Evolutionary conservation across 2,113 vertebrate genomes (phyloP).

Genomic region (Eulemur rufifrons): DNA sequence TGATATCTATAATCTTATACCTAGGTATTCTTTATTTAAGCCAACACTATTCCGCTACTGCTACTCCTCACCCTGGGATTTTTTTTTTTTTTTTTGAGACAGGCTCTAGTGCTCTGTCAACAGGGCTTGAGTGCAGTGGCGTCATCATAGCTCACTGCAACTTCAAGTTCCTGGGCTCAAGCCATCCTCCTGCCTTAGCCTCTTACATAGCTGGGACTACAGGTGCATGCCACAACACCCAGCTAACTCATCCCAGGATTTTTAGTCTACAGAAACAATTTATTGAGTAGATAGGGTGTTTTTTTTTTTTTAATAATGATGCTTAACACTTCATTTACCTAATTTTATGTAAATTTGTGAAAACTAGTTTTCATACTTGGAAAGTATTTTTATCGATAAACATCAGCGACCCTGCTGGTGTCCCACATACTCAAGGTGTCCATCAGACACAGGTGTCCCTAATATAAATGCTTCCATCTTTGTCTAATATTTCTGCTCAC

Average conservation of each 20-base stretch:
- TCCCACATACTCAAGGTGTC: not conserved
- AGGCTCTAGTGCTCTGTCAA: no score
- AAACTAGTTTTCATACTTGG: not conserved
- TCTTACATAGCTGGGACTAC: no score
- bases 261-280: not conserved
- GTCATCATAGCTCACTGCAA: no score
- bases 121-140: no score
- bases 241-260: not conserved
- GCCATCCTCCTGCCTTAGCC: no score
- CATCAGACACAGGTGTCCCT: not conserved
- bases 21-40: not conserved
- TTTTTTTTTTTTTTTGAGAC: not conserved
- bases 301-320: not conserved
- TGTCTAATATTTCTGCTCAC: not conserved
- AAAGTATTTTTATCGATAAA: not conserved
- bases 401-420: not conserved
- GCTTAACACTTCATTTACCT: not conserved
- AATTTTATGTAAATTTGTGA: not conserved
- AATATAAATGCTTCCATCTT: not conserved
- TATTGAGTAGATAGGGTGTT: not conserved
- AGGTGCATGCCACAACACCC: no score
- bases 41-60: accelerated
- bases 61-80: accelerated
- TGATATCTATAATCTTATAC: accelerated
- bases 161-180: no score